phyloP scores from a whole-genome alignment of 2,888 invertebrate species.

The Halocaridina rubra region DNA sequence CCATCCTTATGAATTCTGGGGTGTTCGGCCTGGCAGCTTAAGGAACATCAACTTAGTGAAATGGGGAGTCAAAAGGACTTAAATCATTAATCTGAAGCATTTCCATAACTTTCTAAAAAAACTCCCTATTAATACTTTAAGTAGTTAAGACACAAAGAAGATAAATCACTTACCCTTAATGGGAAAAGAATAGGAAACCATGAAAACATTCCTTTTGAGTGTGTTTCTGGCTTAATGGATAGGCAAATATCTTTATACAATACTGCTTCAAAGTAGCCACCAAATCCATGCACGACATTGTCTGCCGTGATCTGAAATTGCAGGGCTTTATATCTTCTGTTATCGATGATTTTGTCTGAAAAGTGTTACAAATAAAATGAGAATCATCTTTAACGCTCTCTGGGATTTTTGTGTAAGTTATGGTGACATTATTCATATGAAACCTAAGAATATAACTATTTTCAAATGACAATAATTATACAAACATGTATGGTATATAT shows the following conservation, averaged over 20 bases:
- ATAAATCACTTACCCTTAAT: constrained; percentile 77
- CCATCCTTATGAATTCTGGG: no score
- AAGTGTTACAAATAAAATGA: neutral
- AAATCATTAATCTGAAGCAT: no score
- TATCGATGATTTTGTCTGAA: constrained; percentile 73
- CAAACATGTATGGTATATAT: neutral
- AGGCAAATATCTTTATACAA: constrained; percentile 86
- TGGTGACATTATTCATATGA: no score
- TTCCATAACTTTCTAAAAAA: no score
- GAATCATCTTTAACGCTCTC: neutral
- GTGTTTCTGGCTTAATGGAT: constrained; percentile 90
- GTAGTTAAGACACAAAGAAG: no score
- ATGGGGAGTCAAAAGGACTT: no score
- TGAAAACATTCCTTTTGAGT: constrained; percentile 90
- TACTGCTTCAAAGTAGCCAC: constrained; percentile 92
- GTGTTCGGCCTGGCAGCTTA: no score
- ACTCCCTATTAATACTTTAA: no score
- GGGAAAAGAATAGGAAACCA: constrained; percentile 99
- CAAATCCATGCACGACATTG: constrained; percentile 91
- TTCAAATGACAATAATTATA: no score
- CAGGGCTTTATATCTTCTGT: constrained; percentile 78
- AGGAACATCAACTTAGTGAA: no score
- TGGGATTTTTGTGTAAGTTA: no score
- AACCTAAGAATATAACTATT: no score
- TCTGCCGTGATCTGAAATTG: constrained; percentile 80